Evolutionary conservation across 2,797 vertebrate genomes (phyloP).

Genomic region (Acanthurus leucopareius): DNA sequence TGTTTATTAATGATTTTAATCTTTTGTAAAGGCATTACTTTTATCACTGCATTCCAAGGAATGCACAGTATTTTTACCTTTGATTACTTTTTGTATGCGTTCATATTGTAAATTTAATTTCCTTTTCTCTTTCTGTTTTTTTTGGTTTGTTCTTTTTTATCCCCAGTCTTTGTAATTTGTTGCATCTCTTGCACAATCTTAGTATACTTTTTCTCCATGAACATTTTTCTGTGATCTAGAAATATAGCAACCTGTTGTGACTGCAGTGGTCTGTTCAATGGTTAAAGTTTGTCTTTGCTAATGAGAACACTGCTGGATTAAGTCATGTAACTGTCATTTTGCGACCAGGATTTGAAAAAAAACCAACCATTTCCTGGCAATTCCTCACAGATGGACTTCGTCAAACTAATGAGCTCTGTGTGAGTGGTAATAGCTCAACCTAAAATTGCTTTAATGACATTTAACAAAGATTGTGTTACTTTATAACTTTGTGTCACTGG

Average conservation of each 20-base stretch:
- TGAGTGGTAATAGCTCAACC: neutral
- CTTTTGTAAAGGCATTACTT: neutral
- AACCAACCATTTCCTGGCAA: neutral
- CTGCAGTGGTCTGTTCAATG: neutral
- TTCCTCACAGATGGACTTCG: constrained; percentile 2
- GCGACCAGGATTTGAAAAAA: neutral
- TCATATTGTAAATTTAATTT: neutral
- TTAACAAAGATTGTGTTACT: neutral
- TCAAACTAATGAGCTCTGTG: constrained; percentile 5
- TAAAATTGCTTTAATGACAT: constrained; percentile 8
- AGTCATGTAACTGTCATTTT: neutral
- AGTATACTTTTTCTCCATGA: neutral
- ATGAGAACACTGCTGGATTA: neutral
- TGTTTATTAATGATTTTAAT: too few relatives aligned
- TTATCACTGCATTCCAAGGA: neutral
- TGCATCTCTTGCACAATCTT: too few relatives aligned
- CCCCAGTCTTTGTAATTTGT: too few relatives aligned
- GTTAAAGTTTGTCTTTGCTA: neutral
- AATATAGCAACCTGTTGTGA: neutral
- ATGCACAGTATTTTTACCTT: too few relatives aligned
- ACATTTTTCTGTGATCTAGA: neutral
- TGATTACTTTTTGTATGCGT: neutral
- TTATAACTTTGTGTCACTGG: constrained; percentile 15
- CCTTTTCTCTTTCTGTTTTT: neutral
- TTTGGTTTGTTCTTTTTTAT: too few relatives aligned